phyloP scores from a whole-genome alignment of 2,888 invertebrate genomes.

The Machimus rusticus region DNA sequence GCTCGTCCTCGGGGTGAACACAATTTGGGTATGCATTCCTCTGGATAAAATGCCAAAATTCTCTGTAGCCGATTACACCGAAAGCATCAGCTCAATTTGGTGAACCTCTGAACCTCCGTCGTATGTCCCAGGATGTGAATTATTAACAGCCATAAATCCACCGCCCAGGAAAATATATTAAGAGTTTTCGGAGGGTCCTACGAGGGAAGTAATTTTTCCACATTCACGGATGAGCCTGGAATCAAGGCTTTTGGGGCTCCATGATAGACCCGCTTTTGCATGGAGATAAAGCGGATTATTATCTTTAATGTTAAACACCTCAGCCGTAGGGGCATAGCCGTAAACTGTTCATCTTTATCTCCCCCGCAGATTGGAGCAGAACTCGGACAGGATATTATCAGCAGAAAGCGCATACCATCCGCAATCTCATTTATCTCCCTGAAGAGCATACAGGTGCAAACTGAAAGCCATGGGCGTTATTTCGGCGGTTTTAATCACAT shows the following conservation, averaged over 20 bases:
- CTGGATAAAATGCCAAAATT: not conserved
- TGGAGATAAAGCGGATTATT: not conserved
- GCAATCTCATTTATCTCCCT: not conserved
- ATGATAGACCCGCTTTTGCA: not conserved
- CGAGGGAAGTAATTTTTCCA: not conserved
- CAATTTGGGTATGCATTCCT: not conserved
- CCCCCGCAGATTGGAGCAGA: not conserved
- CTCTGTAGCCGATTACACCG: not conserved
- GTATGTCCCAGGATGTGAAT: not conserved
- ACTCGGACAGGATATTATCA: not conserved
- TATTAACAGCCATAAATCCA: not conserved
- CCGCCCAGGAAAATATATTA: not conserved
- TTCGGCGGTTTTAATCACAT: not conserved
- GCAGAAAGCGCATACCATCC: not conserved
- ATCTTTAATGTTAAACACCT: not conserved
- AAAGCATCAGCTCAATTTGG: not conserved
- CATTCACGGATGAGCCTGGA: not conserved
- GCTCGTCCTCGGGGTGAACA: not conserved
- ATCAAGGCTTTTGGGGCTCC: not conserved
- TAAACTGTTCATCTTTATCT: not conserved
- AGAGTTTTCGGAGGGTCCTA: not conserved
- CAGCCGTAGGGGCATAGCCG: not conserved
- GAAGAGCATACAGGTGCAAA: not conserved
- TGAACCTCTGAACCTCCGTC: not conserved
- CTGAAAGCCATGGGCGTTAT: not conserved